phyloP scores from a whole-genome alignment of 2,797 vertebrate species.

The Alectoris magna region DNA sequence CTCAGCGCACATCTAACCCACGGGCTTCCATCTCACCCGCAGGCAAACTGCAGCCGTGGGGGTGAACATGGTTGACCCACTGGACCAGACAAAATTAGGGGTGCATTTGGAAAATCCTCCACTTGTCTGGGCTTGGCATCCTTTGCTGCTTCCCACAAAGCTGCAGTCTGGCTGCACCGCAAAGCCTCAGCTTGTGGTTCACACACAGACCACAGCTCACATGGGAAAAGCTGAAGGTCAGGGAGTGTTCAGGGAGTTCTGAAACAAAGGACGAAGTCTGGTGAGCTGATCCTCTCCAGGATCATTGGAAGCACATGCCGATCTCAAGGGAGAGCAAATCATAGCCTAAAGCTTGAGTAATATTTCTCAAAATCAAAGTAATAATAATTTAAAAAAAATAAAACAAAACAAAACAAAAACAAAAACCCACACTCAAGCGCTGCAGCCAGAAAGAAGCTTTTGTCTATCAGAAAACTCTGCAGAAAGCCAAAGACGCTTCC shows the following conservation, averaged over 20 bases:
- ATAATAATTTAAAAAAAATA: too few relatives aligned
- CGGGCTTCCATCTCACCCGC: background rate
- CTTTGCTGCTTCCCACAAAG: background rate
- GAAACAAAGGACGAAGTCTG: background rate
- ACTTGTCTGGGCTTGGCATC: background rate
- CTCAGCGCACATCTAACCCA: background rate
- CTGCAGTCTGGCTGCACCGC: background rate
- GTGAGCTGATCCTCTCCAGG: background rate
- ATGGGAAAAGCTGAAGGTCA: background rate
- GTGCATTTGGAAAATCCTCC: background rate
- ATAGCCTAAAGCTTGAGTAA: background rate
- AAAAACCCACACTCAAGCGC: background rate
- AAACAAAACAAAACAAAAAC: accelerated
- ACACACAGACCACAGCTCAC: accelerated
- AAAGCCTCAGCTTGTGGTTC: accelerated
- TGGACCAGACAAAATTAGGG: background rate
- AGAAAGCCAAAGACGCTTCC: background rate
- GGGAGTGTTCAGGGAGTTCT: accelerated
- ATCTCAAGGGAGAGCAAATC: accelerated
- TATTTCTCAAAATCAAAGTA: background rate
- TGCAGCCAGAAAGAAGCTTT: background rate
- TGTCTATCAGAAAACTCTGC: background rate
- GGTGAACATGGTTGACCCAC: accelerated
- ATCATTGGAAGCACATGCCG: accelerated
- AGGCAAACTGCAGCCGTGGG: accelerated